These are phyloP conservation scores for Phoebastria nigripes DNA, from an alignment of 2,797 vertebrate species.

Conservation along the genomic window DNA sequence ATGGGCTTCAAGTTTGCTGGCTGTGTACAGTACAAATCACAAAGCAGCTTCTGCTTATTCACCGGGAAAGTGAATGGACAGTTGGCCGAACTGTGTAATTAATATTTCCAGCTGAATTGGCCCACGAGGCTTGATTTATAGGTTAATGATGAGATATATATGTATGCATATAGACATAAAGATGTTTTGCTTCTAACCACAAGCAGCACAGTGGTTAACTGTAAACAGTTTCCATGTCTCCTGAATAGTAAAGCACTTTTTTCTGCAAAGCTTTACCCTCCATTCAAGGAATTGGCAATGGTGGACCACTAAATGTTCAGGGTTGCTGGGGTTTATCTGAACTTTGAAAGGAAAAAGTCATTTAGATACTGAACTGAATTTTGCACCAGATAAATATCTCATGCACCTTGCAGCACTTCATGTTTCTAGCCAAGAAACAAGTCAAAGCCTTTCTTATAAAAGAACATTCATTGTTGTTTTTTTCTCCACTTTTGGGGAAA, in stretches of 20 bases:
- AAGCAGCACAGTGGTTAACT: not conserved
- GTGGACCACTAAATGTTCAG: not conserved
- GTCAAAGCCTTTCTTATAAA: not conserved
- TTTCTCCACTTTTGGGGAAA: not conserved
- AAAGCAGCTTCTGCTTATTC: not conserved
- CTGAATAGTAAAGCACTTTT: not conserved
- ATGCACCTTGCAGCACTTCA: not conserved
- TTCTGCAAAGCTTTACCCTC: not conserved
- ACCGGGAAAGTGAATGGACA: not conserved
- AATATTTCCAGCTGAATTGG: not conserved
- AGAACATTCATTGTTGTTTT: not conserved
- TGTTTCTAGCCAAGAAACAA: not conserved
- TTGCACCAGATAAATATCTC: not conserved
- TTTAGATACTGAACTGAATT: not conserved
- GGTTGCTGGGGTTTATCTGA: not conserved
- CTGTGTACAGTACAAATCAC: not conserved
- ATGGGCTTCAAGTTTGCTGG: not conserved
- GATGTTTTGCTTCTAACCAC: not conserved
- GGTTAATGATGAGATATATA: not conserved
- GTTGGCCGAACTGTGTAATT: not conserved
- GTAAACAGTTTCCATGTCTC: not conserved
- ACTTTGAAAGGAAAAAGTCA: not conserved
- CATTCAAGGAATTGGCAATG: not conserved
- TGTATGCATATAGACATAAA: not conserved
- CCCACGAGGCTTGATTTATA: not conserved